Conservation (phyloP, 2,888 invertebrate genomes). For the Campopleginae sp. region DNA sequence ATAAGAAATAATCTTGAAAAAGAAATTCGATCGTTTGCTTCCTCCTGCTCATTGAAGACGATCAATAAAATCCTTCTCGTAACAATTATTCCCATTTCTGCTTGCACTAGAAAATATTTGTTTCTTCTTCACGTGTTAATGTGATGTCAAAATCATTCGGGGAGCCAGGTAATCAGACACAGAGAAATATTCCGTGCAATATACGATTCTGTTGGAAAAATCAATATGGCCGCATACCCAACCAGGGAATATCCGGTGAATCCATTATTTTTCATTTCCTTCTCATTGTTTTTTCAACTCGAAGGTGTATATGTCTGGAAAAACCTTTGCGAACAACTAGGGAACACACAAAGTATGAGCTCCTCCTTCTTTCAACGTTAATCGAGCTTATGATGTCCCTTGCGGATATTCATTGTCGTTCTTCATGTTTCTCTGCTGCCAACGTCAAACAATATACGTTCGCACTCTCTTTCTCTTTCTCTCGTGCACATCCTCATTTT, state of each 20-base stretch:
- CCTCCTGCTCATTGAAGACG: background rate
- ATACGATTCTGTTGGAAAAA: background rate
- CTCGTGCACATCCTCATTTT: background rate
- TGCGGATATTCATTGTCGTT: conserved; percentile 33
- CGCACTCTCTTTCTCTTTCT: conserved; percentile 7
- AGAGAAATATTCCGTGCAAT: background rate
- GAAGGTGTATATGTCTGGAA: background rate
- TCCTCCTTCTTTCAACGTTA: conserved; percentile 38
- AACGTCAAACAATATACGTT: conserved; percentile 33
- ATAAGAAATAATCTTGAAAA: background rate
- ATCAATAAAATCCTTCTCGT: background rate
- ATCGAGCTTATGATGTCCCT: conserved; percentile 43
- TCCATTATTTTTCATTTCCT: conserved; percentile 34
- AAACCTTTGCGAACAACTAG: conserved; percentile 4
- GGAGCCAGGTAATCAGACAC: background rate
- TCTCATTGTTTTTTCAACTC: conserved; percentile 26
- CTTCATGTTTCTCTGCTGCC: conserved; percentile 29
- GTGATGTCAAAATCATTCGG: background rate
- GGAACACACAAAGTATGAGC: conserved; percentile 13
- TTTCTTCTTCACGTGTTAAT: background rate
- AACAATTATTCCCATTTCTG: background rate
- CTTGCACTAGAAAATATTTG: background rate
- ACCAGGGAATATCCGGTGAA: background rate
- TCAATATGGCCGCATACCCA: background rate
- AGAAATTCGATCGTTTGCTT: conserved; percentile 1